Percentiles rank a stretch among this genome's conserved stretches.
Conservation (phyloP, 2,113 vertebrate species). For the Hemicordylus capensis region DNA sequence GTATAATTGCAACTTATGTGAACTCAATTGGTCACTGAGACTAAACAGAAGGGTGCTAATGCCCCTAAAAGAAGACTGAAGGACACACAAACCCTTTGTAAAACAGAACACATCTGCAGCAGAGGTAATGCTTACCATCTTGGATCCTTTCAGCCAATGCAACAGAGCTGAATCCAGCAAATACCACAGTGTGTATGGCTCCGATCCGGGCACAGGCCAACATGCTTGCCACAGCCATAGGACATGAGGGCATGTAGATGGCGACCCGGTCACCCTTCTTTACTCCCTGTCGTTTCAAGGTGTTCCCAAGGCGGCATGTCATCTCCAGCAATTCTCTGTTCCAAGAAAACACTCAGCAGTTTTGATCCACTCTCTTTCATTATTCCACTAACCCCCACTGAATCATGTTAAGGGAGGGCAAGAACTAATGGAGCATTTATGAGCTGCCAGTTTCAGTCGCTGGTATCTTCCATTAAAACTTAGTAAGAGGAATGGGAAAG, state of each 20-base stretch:
- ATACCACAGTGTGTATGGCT: slow-evolving; percentile 80
- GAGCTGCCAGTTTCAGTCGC: not conserved
- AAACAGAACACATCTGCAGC: not conserved
- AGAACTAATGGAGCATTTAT: not conserved
- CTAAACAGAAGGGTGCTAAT: not conserved
- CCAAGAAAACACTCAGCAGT: slow-evolving; percentile 38
- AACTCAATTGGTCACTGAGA: not conserved
- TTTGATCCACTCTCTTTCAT: not conserved
- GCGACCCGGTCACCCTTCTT: slow-evolving; percentile 79
- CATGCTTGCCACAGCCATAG: slow-evolving; percentile 81
- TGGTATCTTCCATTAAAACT: not conserved
- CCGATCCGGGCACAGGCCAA: slow-evolving; percentile 80
- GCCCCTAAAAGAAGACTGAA: not conserved
- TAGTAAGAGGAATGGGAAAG: not conserved
- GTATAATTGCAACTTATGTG: not conserved
- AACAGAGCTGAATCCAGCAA: slow-evolving; percentile 82
- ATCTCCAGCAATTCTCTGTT: slow-evolving; percentile 80
- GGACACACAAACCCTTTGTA: accelerated
- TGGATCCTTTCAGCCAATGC: slow-evolving; percentile 78
- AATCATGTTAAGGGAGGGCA: not conserved
- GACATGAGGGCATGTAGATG: slow-evolving; percentile 83
- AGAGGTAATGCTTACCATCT: slow-evolving; percentile 75
- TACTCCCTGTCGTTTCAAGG: slow-evolving; percentile 76
- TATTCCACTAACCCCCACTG: not conserved
- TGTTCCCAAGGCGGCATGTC: slow-evolving; percentile 80